Base-by-base conservation (phyloP, 53 echinoderm and acorn worm genomes). In the Echinometra lucunter region DNA sequence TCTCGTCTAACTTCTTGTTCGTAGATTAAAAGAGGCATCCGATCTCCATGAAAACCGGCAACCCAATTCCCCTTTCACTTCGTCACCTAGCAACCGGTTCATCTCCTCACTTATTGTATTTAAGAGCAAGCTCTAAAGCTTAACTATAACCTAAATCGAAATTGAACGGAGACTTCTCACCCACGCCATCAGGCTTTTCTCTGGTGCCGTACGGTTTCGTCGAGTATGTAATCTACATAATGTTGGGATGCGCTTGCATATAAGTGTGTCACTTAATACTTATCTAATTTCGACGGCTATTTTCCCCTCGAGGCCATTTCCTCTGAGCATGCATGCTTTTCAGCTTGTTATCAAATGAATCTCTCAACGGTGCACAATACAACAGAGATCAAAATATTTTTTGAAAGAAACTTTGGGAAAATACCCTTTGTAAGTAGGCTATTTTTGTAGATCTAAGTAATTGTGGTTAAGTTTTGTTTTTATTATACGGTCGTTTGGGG, bases 21-120 rank as follows among this genome's bases (percentile, higher is more conserved):
- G 49, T 13, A 42, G n/a, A 85, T 85, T 47, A 11, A 85, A 85
- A 85, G 49, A 25, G 85, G 28, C 85, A 85, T 85, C 49, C 49
- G 28, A 49, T 49, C n/a, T 2, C 45, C 45, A 85, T 45, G 28
- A 40, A n/a, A 85, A n/a, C 47, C 85, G 27, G 85, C 21, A 85
- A 47, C 85, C 49, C 11, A 85, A 85, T n/a, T 85, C 85, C 85
- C 12, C 28, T n/a, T 85, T 85, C 85, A 11, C 49, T 85, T 85
- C 53, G 85, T 85, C 19, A 13, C 85, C 49, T 85, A 47, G 85
- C 85, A 85, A 85, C 85, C 85, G 49, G 11, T 85, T 47, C 49
- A 85, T 85, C 85, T 47, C 30, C 19, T 8, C n/a, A 47, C 28
- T 47, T 28, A 49, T 8, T 12, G n/a, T 49, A n/a, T 13, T 4